Conservation (phyloP, 2,888 invertebrate genomes). For the Trypoxylon attenuatum region DNA sequence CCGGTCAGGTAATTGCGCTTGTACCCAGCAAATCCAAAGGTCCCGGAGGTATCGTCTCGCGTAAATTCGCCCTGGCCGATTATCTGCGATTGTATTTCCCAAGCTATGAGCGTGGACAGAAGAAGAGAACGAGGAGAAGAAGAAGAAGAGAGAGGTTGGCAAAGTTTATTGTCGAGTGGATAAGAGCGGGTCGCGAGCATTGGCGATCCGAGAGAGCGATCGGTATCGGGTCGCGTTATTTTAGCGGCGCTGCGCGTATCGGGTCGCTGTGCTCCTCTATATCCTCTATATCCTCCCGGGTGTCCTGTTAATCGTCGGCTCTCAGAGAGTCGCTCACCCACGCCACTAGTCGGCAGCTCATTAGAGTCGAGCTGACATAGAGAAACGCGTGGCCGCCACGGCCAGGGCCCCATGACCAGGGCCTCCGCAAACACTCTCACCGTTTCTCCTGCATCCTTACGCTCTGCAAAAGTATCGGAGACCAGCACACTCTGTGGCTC, state of each 20-base stretch:
- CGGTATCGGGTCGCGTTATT: constrained; percentile 50
- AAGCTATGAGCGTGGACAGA: too few species aligned
- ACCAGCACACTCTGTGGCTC: not conserved
- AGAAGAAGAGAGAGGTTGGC: too few species aligned
- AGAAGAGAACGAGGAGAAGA: too few species aligned
- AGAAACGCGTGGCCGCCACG: constrained; percentile 42
- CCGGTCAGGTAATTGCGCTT: not conserved
- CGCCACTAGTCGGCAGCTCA: constrained; percentile 58
- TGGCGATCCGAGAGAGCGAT: constrained; percentile 40
- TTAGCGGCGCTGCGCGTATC: constrained; percentile 38
- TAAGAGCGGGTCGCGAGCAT: constrained; percentile 17
- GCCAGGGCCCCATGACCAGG: constrained; percentile 1
- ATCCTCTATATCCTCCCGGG: constrained; percentile 41
- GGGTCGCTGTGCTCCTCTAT: too few species aligned
- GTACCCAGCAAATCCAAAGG: not conserved
- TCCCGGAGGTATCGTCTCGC: not conserved
- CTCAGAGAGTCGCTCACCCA: constrained; percentile 56
- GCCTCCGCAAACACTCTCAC: not conserved
- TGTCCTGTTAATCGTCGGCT: constrained; percentile 57
- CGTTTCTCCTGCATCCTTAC: not conserved
- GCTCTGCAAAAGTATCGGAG: constrained; percentile 19
- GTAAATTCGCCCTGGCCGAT: not conserved
- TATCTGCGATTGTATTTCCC: not conserved
- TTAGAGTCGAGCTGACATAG: constrained; percentile 51
- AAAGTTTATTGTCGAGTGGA: too few species aligned